Percentiles rank a stretch among this genome's conserved stretches.
Conservation (phyloP, 1,140 invertebrate genomes). For the Drosophila saltans region DNA sequence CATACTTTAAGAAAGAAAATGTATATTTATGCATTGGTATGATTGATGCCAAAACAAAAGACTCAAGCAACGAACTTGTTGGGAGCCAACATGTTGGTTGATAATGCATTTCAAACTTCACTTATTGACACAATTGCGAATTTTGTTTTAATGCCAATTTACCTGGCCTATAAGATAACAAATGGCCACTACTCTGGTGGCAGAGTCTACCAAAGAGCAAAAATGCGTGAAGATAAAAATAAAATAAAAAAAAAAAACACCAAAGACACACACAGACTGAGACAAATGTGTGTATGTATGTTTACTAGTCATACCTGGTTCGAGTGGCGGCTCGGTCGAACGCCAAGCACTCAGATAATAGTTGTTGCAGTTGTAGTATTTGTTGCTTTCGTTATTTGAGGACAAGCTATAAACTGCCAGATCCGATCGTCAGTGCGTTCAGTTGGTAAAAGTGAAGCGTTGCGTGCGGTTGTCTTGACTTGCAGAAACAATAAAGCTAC, state of each 20-base stretch:
- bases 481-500: background rate
- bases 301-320: conserved; percentile 31
- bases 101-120: conserved; percentile 42
- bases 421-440: conserved; percentile 80
- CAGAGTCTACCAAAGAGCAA: background rate
- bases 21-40: conserved; percentile 2
- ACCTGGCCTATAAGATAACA: conserved; percentile 47
- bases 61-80: conserved; percentile 65
- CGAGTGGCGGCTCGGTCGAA: conserved; percentile 47
- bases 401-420: conserved; percentile 78
- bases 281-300: background rate
- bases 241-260: background rate
- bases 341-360: conserved; percentile 17
- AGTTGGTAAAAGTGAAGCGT: conserved; percentile 83
- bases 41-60: conserved; percentile 54
- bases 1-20: background rate
- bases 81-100: conserved; percentile 43
- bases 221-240: background rate
- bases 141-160: conserved; percentile 16
- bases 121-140: conserved; percentile 65
- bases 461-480: conserved; percentile 71
- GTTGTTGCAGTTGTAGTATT: conserved; percentile 45
- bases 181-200: conserved; percentile 1
- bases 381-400: conserved; percentile 62
- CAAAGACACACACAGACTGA: background rate